Evolutionary conservation across 1,140 invertebrate genomes (phyloP).

Genomic region (Ridgeia piscesae): DNA sequence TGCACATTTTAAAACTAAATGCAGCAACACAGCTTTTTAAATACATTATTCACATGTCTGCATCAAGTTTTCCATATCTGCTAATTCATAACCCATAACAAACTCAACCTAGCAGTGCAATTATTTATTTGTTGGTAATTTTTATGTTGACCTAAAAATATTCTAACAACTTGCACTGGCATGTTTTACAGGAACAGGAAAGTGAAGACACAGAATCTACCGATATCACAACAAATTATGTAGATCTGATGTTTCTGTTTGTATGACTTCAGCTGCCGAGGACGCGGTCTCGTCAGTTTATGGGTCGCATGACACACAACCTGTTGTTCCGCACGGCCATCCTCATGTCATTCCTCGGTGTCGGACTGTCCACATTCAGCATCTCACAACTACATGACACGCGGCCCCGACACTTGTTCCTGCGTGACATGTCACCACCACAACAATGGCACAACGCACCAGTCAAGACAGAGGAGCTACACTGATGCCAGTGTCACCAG

Average conservation of each 20-base stretch:
- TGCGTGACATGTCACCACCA: background rate
- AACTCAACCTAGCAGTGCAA: no score
- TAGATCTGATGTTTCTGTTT: background rate
- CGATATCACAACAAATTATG: no score
- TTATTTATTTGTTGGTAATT: no score
- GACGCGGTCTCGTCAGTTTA: background rate
- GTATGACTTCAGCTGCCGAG: background rate
- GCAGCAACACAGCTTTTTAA: no score
- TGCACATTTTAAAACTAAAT: no score
- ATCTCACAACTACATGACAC: background rate
- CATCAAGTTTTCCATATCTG: no score
- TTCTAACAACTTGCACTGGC: no score
- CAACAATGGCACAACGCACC: background rate
- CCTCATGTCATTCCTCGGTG: background rate
- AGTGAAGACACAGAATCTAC: no score
- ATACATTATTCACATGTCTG: no score
- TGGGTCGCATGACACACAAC: background rate
- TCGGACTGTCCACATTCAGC: background rate
- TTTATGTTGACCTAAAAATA: no score
- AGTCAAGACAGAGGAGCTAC: background rate
- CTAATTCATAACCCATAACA: no score
- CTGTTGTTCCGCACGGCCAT: background rate
- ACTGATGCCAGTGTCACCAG: background rate
- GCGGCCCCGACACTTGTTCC: background rate
- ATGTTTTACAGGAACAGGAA: no score